These are phyloP conservation scores for Lasioglossum albipes DNA, from an alignment of 1,140 invertebrate species.

Conservation along the genomic window DNA sequence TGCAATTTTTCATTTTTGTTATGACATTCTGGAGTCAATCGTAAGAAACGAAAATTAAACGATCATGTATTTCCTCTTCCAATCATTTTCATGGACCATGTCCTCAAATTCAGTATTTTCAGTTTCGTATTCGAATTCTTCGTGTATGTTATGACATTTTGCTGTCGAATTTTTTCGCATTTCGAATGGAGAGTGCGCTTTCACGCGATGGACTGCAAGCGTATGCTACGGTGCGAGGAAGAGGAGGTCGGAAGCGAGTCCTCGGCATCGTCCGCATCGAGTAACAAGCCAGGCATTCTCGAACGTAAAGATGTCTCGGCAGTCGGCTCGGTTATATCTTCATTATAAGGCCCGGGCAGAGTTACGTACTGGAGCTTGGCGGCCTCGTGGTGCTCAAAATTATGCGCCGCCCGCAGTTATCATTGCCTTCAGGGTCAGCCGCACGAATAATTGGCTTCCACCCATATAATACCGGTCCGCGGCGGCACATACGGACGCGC, in stretches of 20 bases:
- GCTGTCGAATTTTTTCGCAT: too few species aligned
- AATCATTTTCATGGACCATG: too few species aligned
- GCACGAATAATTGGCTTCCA: slow-evolving; percentile 76
- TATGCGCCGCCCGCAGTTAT: slow-evolving; percentile 75
- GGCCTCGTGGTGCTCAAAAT: slow-evolving; percentile 67
- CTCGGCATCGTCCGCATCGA: slow-evolving; percentile 65
- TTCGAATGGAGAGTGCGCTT: too few species aligned
- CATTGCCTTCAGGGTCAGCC: slow-evolving; percentile 71
- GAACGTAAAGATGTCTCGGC: slow-evolving; percentile 79
- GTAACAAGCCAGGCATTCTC: slow-evolving; percentile 73
- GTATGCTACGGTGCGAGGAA: too few species aligned
- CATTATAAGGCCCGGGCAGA: slow-evolving; percentile 74
- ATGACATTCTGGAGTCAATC: too few species aligned
- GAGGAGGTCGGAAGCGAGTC: background rate
- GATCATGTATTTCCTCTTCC: too few species aligned
- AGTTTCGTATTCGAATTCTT: too few species aligned
- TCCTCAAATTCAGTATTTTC: too few species aligned
- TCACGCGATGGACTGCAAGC: too few species aligned
- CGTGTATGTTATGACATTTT: too few species aligned
- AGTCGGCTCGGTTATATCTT: slow-evolving; percentile 78
- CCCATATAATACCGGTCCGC: slow-evolving; percentile 63
- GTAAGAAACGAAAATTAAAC: too few species aligned
- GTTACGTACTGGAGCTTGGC: slow-evolving; percentile 70
- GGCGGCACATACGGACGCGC: slow-evolving; percentile 3
- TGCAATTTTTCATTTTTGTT: too few species aligned